Evolutionary conservation across 2,113 vertebrate species (phyloP).

Genomic region (Syngnathus typhle): DNA sequence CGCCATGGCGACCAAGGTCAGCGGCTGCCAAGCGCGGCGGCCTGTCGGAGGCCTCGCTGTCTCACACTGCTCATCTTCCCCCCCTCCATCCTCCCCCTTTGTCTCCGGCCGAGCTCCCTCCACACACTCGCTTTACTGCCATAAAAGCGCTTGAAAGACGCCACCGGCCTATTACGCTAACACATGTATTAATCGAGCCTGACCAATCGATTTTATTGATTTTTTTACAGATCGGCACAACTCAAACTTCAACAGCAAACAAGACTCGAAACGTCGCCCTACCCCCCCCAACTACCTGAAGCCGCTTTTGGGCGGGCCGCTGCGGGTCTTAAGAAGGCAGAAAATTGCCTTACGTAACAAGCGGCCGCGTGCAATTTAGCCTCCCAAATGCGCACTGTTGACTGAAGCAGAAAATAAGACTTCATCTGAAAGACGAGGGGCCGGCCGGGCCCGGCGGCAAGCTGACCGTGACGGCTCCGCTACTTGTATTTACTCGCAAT

Average conservation of each 20-base stretch:
- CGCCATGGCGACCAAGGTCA: conserved; percentile 72
- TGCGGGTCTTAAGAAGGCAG: conserved; percentile 75
- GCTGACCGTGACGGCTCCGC: conserved; percentile 72
- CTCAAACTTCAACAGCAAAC: background rate
- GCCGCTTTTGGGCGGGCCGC: conserved; percentile 26
- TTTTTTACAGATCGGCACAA: conserved; percentile 58
- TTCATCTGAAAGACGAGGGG: conserved; percentile 74
- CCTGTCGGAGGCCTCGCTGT: conserved; percentile 58
- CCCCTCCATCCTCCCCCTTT: conserved; percentile 32
- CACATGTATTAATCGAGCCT: conserved; percentile 55
- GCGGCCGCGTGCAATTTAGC: conserved; percentile 67
- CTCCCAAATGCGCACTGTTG: conserved; percentile 94
- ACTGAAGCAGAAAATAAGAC: conserved; percentile 99
- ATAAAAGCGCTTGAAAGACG: conserved; percentile 52
- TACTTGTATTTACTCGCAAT: conserved; percentile 76
- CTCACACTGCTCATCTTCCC: conserved; percentile 45
- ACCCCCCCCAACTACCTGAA: background rate
- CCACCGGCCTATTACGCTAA: conserved; percentile 53
- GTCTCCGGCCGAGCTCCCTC: conserved; percentile 58
- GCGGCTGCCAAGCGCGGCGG: conserved; percentile 61
- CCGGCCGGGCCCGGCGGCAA: conserved; percentile 53
- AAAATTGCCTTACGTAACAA: conserved; percentile 81
- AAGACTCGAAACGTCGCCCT: background rate
- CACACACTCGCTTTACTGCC: conserved; percentile 41
- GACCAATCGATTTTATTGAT: conserved; percentile 55